These are phyloP conservation scores for Parauchenoglanis ngamensis DNA, from an alignment of 2,797 vertebrate genomes.

Conservation along the genomic window DNA sequence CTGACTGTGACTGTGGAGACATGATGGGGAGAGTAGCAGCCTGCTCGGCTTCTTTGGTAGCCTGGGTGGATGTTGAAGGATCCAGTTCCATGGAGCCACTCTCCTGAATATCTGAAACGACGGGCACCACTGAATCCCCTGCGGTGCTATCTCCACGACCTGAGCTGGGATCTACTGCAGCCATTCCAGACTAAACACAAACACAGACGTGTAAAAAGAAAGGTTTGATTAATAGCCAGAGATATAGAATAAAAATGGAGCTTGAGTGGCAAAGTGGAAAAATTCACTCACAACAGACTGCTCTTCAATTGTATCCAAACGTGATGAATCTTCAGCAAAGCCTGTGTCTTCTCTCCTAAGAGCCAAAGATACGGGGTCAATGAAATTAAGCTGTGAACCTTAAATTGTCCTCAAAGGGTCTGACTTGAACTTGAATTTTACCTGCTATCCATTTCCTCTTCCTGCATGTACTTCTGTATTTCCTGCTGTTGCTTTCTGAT, in stretches of 20 bases:
- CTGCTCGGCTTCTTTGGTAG: slow-evolving; percentile 71
- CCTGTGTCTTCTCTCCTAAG: slow-evolving; percentile 79
- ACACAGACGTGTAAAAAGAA: not conserved
- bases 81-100: slow-evolving; percentile 72
- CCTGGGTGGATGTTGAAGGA: slow-evolving; percentile 58
- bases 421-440: slow-evolving; percentile 43
- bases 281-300: slow-evolving; percentile 72
- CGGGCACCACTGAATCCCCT: slow-evolving; percentile 63
- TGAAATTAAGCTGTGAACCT: not conserved
- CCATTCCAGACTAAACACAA: slow-evolving; percentile 64
- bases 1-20: slow-evolving; percentile 58
- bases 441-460: slow-evolving; percentile 75
- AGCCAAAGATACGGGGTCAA: slow-evolving; percentile 27
- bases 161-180: slow-evolving; percentile 64
- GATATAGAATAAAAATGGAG: slow-evolving; percentile 14
- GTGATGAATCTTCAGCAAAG: slow-evolving; percentile 76
- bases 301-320: slow-evolving; percentile 69
- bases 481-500: slow-evolving; percentile 76
- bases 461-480: slow-evolving; percentile 65
- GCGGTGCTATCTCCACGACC: slow-evolving; percentile 61
- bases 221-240: not conserved
- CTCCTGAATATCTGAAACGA: slow-evolving; percentile 67
- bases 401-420: not conserved
- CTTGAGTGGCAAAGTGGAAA: not conserved
- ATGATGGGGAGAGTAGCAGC: slow-evolving; percentile 80